Base-by-base conservation (phyloP, 1,140 invertebrate species). In the Ostrea denselamellosa region DNA sequence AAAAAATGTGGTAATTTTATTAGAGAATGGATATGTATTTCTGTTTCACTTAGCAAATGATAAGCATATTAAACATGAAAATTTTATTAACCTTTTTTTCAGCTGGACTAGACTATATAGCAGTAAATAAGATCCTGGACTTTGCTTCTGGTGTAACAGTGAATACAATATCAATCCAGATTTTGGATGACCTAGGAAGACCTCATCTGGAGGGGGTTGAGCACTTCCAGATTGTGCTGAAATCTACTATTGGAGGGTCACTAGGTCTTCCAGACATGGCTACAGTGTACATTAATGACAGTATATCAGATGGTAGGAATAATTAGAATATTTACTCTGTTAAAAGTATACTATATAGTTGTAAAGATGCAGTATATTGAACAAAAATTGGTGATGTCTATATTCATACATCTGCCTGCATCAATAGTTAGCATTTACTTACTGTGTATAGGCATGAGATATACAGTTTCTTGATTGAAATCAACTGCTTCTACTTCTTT, bases 41-140 rank as follows among this genome's bases (percentile, higher is more conserved):
- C 9, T 28, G 25, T 19, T 8, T 8, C 28, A 44, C 34, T 44
- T 44, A 44, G 5, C 0, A 34, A 34, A 77, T 34, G 28, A n/a
- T 34, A 82, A 51, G n/a, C n/a, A 14, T 25, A 81, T 81, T 82
- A 44, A 83, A 81, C 17, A 28, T 83, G 12, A 28, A 52, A 52
- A 83, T 53, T n/a, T n/a, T 52, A 12, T 51, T n/a, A 83, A 22
- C 25, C 28, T n/a, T 28, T 83, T 8, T 83, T 83, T 54, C 88
- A 95, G 95, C 93, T 90, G 94, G 94, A 22, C 28, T 93, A 34
- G 95, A 95, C 88, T 95, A 95, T 87, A 90, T 94, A 12, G 92
- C 93, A 5, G 91, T 95, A n/a, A 93, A 93, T 85, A 93, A 90
- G 68, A 93, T 92, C 54, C 87, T 95, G 12, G 92, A 93, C 82